Base-by-base conservation (phyloP, 2,113 vertebrate genomes). In the Zosterops borbonicus region DNA sequence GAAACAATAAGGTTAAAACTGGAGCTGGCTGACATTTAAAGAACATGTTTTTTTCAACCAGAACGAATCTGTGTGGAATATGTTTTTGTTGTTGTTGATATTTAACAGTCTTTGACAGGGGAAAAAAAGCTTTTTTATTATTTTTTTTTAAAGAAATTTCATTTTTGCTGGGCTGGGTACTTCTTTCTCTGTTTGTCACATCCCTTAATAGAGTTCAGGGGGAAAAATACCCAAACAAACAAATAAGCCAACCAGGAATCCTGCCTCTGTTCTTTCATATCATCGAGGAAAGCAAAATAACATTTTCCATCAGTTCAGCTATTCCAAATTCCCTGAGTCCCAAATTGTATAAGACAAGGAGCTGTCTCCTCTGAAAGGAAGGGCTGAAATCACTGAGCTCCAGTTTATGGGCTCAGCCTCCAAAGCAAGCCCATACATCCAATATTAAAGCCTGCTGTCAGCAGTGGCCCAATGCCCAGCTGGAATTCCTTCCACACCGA, bases 11-110 rank as follows among this genome's bases (percentile, higher is more conserved):
- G 93, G 93, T 85, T 95, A 94, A 90, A 94, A 77, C 93, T 77
- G 67, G 93, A 95, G 82, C 75, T 97, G 93, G 96, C 92, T 97
- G 95, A 95, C 93, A 95, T 96, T 95, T 96, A 39, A 85, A 68
- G 90, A 65, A 63, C 76, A 70, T n/a, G 60, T 4, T 22, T 25
- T 20, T 83, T 94, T 62, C 86, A 83, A 55, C 18, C 29, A 90
- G 90, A 86, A 33, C 20, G 80, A 93, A 80, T 80, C 92, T 81
- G 47, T 56, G 64, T 63, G 89, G 64, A 95, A 88, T 59, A 52
- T 50, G 68, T 31, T 74, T 88, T 76, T 93, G 65, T 74, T 94
- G 64, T 67, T 92, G 87, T 69, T 86, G 94, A 46, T 94, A 81
- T 70, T 90, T 93, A 93, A 83, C 82, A 86, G 85, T 33, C 74